These are phyloP conservation scores for Sitophilus oryzae DNA, from an alignment of 1,140 invertebrate genomes.

Conservation along the genomic window DNA sequence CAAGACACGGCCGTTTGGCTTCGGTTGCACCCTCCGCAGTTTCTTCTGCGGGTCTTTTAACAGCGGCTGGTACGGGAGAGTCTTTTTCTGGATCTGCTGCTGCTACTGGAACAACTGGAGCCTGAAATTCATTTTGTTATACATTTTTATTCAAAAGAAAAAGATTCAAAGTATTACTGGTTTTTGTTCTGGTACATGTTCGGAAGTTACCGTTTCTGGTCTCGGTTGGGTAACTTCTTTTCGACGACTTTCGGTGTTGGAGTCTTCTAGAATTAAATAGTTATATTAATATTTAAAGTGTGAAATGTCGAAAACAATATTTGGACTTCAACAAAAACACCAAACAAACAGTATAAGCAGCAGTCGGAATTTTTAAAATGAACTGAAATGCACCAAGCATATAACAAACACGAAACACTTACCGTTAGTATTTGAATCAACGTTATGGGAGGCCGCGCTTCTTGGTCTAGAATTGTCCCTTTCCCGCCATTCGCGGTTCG, in stretches of 20 bases:
- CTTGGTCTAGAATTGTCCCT: constrained; percentile 35
- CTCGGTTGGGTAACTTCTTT: constrained; percentile 21
- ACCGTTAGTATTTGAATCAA: constrained; percentile 19
- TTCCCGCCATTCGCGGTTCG: constrained; percentile 35
- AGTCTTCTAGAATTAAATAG: constrained; percentile 24
- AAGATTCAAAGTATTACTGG: no score
- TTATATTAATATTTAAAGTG: not conserved
- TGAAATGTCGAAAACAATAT: not conserved
- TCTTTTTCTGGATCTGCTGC: constrained; percentile 1
- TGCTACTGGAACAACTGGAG: not conserved
- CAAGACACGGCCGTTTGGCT: constrained; percentile 46
- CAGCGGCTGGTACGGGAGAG: not conserved
- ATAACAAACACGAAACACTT: constrained; percentile 1
- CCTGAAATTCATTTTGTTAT: not conserved
- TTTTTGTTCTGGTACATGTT: constrained; percentile 8
- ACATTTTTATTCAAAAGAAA: no score
- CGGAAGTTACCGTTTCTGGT: not conserved
- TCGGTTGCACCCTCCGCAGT: constrained; percentile 44
- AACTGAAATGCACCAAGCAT: not conserved
- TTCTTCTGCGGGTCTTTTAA: constrained; percentile 42
- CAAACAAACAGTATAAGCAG: no score
- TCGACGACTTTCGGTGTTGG: constrained; percentile 23
- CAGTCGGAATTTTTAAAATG: no score
- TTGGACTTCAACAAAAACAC: no score
- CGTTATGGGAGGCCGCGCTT: constrained; percentile 35